Conservation (phyloP, 2,888 invertebrate genomes). For the Brachyptera putata region DNA sequence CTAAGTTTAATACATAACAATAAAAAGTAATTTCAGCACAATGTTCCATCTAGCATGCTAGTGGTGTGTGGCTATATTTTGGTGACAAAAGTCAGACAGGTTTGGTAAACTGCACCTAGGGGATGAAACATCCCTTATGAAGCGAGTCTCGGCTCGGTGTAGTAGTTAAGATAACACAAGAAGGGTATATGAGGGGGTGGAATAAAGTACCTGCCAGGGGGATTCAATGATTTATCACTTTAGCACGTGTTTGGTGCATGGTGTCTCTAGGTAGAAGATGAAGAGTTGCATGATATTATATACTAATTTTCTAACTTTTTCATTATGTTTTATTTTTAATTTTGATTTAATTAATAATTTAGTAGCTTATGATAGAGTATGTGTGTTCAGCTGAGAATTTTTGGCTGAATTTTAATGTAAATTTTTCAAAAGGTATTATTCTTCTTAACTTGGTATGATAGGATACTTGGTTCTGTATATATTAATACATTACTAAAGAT, state of each 20-base stretch:
- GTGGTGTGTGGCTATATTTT: too few species aligned
- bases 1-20: too few species aligned
- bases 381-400: too few species aligned
- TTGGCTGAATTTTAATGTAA: too few species aligned
- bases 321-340: conserved; percentile 20
- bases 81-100: conserved; percentile 13
- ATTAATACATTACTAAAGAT: too few species aligned
- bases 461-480: too few species aligned
- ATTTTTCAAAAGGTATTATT: too few species aligned
- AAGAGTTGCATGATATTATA: too few species aligned
- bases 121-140: conserved; percentile 20
- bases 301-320: conserved; percentile 16
- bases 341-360: conserved; percentile 18
- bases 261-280: neutral
- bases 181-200: too few species aligned
- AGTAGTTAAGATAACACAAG: conserved; percentile 21
- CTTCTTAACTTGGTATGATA: too few species aligned
- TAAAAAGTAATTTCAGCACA: too few species aligned
- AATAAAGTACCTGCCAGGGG: conserved; percentile 20
- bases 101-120: conserved; percentile 19
- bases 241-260: neutral
- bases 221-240: conserved; percentile 7
- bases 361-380: conserved; percentile 13
- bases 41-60: too few species aligned
- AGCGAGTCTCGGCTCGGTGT: conserved; percentile 9